These are phyloP conservation scores for Desoria tigrina DNA, from an alignment of 2,888 invertebrate genomes.

Conservation along the genomic window DNA sequence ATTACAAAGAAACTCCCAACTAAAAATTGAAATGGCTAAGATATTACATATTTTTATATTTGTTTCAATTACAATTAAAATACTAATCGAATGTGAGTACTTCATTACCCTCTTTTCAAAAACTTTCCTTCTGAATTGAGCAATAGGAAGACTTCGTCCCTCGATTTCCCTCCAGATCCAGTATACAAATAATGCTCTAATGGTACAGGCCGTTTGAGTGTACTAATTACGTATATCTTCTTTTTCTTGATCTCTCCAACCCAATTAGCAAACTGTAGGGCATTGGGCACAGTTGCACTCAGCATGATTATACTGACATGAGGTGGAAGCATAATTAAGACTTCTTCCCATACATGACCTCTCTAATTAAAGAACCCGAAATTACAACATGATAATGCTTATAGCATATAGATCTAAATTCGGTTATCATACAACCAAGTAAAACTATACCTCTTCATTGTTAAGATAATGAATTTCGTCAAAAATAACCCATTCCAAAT, in stretches of 20 bases:
- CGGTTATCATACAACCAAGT: too few relatives aligned
- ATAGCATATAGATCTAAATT: too few relatives aligned
- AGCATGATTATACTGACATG: conserved; percentile 95
- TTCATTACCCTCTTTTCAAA: conserved; percentile 67
- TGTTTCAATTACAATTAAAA: too few relatives aligned
- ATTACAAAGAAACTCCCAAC: too few relatives aligned
- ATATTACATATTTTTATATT: too few relatives aligned
- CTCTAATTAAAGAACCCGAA: conserved; percentile 62
- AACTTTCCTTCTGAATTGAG: conserved; percentile 77
- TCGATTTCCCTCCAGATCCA: conserved; percentile 66
- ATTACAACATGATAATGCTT: too few relatives aligned
- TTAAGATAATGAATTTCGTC: conserved; percentile 99
- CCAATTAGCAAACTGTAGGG: conserved; percentile 93
- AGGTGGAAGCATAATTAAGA: conserved; percentile 88
- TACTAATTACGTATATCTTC: conserved; percentile 88
- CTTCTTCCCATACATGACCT: conserved; percentile 99
- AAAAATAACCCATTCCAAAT: conserved; percentile 97
- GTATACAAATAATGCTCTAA: conserved; percentile 91
- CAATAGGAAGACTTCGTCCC: conserved; percentile 74
- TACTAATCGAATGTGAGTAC: conserved; percentile 47
- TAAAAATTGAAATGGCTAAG: too few relatives aligned
- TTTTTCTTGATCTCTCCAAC: conserved; percentile 82
- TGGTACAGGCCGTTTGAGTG: conserved; percentile 90
- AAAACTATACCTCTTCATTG: conserved; percentile 86
- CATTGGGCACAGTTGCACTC: conserved; percentile 97